A percentile compares a stretch with the other conserved stretches of the same genome.
phyloP scores from a whole-genome alignment of 2,113 vertebrate species.

The Sprattus sprattus region DNA sequence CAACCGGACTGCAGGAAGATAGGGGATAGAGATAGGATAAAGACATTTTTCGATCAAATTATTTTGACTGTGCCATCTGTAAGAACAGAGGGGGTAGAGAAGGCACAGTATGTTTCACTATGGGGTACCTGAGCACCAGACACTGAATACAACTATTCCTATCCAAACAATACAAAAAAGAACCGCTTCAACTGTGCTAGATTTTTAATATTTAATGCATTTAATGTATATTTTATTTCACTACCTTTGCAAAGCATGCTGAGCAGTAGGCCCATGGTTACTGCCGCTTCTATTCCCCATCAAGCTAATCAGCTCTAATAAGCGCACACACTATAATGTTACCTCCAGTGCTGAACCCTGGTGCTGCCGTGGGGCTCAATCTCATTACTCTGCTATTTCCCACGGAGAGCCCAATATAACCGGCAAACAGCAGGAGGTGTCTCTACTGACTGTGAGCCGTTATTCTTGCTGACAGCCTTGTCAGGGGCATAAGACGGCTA shows the following conservation, averaged over 20 bases:
- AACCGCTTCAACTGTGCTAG: background rate
- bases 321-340: background rate
- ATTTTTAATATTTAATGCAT: background rate
- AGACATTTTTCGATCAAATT: too few relatives aligned
- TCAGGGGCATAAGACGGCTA: background rate
- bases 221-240: background rate
- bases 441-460: background rate
- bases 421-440: slow-evolving; percentile 1
- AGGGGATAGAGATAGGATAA: too few relatives aligned
- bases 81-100: too few relatives aligned
- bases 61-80: too few relatives aligned
- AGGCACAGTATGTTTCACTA: background rate
- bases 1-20: background rate
- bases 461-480: background rate
- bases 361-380: background rate
- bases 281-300: too few relatives aligned
- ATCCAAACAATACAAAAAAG: background rate
- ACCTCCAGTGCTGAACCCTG: background rate
- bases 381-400: background rate
- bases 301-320: too few relatives aligned
- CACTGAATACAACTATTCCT: background rate
- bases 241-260: background rate
- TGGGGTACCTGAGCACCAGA: too few relatives aligned
- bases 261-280: background rate
- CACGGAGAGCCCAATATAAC: background rate